Evolutionary conservation across 2,888 invertebrate species (phyloP).

Genomic region (Nebria salina): DNA sequence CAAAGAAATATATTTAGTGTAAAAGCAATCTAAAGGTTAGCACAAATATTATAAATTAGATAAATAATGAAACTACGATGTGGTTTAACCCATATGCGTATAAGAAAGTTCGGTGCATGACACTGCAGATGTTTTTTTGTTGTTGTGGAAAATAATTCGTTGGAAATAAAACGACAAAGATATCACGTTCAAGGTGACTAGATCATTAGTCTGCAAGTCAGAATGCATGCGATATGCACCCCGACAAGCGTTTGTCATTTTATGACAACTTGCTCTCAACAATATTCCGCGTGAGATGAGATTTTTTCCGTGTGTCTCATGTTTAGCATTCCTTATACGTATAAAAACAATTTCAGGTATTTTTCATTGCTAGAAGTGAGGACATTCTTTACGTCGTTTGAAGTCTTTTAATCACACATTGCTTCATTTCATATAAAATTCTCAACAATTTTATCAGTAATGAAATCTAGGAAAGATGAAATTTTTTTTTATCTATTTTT

Average conservation of each 20-base stretch:
- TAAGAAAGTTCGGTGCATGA: too few relatives aligned
- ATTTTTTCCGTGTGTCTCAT: neutral
- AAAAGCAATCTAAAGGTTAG: too few relatives aligned
- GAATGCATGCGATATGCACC: neutral
- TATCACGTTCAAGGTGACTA: neutral
- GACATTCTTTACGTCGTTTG: neutral
- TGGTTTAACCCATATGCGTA: too few relatives aligned
- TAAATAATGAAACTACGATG: too few relatives aligned
- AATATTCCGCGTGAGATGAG: neutral
- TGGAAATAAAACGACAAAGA: neutral
- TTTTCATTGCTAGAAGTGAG: neutral
- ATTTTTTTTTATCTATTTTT: too few relatives aligned
- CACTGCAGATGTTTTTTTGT: too few relatives aligned
- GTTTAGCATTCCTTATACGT: neutral
- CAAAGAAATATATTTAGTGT: too few relatives aligned
- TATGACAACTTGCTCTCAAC: neutral
- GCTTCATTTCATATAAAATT: neutral
- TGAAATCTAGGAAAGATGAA: too few relatives aligned
- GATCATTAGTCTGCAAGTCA: neutral
- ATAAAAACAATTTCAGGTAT: slow-evolving; percentile 31
- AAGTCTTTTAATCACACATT: slow-evolving; percentile 17
- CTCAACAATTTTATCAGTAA: neutral
- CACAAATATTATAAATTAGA: too few relatives aligned
- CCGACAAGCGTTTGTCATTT: neutral
- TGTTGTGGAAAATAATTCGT: neutral